A percentile compares a stretch with the other conserved stretches of the same genome.
phyloP scores from a whole-genome alignment of 2,797 vertebrate species.

The Lagodon rhomboides region DNA sequence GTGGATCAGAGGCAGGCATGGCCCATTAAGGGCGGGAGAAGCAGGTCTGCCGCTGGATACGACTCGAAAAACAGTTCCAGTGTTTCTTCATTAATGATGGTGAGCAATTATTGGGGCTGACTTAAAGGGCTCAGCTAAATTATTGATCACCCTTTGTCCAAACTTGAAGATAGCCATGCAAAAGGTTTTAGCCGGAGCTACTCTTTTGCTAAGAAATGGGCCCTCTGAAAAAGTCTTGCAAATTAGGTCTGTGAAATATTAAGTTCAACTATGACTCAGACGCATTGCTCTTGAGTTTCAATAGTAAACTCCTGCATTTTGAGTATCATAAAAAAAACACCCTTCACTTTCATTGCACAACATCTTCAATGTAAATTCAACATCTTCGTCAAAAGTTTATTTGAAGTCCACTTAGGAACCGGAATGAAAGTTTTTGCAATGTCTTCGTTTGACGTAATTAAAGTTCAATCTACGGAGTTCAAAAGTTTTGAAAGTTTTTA shows the following conservation, averaged over 20 bases:
- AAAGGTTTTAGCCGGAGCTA: neutral
- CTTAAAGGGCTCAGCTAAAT: constrained; percentile 24
- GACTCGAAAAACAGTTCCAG: constrained; percentile 13
- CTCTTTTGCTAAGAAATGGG: neutral
- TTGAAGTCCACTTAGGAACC: too few species aligned
- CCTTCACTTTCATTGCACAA: neutral
- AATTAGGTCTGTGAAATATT: neutral
- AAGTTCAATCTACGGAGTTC: too few species aligned
- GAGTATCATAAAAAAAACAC: neutral
- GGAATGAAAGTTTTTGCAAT: too few species aligned
- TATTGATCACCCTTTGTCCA: neutral
- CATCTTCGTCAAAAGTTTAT: too few species aligned
- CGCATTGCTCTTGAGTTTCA: neutral
- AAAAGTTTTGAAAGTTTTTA: too few species aligned
- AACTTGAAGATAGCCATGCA: neutral
- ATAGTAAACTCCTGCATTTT: neutral
- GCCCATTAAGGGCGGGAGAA: constrained; percentile 28
- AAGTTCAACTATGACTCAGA: neutral
- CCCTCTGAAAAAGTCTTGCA: neutral
- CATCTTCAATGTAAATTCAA: too few species aligned
- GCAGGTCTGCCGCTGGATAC: constrained; percentile 29
- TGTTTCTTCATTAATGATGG: constrained; percentile 21
- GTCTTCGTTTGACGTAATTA: too few species aligned
- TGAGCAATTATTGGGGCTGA: constrained; percentile 27
- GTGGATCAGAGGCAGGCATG: constrained; percentile 30